phyloP scores from a whole-genome alignment of 2,113 vertebrate species.

The Siniperca knerii region DNA sequence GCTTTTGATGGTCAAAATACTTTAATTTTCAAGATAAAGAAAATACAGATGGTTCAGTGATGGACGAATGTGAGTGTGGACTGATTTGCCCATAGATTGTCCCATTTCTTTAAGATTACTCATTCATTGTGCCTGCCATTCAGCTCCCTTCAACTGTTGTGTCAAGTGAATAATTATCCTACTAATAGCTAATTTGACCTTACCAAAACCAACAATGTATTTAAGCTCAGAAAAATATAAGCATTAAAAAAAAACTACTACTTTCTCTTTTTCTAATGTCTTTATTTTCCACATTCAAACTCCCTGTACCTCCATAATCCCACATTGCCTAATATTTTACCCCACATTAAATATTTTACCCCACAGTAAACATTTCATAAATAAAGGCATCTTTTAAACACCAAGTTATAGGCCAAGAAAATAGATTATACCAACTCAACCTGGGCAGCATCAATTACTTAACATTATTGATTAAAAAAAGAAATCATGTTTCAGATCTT shows the following conservation, averaged over 20 bases:
- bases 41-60: not conserved
- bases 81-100: not conserved
- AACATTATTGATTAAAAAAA: slow-evolving; percentile 27
- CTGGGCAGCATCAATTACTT: slow-evolving; percentile 50
- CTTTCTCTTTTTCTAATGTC: slow-evolving; percentile 13
- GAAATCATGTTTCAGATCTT: slow-evolving; percentile 47
- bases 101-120: not conserved
- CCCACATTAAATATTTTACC: slow-evolving; percentile 60
- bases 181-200: slow-evolving; percentile 5
- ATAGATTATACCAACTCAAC: slow-evolving; percentile 43
- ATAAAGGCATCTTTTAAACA: slow-evolving; percentile 45
- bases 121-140: not conserved
- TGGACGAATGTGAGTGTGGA: too few relatives aligned
- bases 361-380: slow-evolving; percentile 50
- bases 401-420: slow-evolving; percentile 36
- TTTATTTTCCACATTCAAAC: slow-evolving; percentile 36
- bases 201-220: not conserved
- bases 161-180: not conserved
- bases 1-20: slow-evolving; percentile 15
- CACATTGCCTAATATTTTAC: slow-evolving; percentile 47
- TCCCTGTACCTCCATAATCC: slow-evolving; percentile 45
- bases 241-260: not conserved
- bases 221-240: not conserved
- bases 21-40: slow-evolving; percentile 19
- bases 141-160: not conserved